These are phyloP conservation scores for Cerastoderma edule DNA, from an alignment of 2,888 invertebrate species.

Conservation along the genomic window DNA sequence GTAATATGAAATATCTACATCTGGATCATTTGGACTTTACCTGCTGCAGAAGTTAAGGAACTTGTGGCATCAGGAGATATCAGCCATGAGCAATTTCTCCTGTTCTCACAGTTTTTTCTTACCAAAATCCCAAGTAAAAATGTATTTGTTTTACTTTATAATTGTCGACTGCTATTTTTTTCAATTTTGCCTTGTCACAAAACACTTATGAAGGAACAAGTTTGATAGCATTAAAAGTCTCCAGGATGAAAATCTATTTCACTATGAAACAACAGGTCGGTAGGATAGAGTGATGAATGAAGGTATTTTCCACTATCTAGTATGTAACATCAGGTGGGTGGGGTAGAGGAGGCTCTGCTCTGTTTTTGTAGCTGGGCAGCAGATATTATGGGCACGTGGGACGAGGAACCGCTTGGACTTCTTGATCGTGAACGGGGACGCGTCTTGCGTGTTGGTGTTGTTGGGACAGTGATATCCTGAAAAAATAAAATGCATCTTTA, in stretches of 20 bases:
- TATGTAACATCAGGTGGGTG: constrained; percentile 10
- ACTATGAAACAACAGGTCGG: no score
- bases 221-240: not conserved
- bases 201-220: not conserved
- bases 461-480: constrained; percentile 60
- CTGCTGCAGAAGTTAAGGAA: no score
- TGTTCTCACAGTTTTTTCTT: not conserved
- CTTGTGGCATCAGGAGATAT: no score
- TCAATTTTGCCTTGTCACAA: not conserved
- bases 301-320: no score
- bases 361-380: constrained; percentile 71
- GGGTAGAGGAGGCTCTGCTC: constrained; percentile 41
- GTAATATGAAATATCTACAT: not conserved
- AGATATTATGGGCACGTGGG: constrained; percentile 72
- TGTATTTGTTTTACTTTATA: not conserved
- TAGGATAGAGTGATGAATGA: no score
- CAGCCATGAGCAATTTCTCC: constrained; percentile 4
- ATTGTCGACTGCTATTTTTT: not conserved
- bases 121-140: not conserved
- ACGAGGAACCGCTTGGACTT: constrained; percentile 63
- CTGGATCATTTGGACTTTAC: no score
- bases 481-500: constrained; percentile 24
- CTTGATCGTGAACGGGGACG: constrained; percentile 66
- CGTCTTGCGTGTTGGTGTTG: constrained; percentile 57
- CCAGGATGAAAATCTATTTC: not conserved